Base-by-base conservation (phyloP, 1,140 invertebrate species). In the Tetragonula clypearis region DNA sequence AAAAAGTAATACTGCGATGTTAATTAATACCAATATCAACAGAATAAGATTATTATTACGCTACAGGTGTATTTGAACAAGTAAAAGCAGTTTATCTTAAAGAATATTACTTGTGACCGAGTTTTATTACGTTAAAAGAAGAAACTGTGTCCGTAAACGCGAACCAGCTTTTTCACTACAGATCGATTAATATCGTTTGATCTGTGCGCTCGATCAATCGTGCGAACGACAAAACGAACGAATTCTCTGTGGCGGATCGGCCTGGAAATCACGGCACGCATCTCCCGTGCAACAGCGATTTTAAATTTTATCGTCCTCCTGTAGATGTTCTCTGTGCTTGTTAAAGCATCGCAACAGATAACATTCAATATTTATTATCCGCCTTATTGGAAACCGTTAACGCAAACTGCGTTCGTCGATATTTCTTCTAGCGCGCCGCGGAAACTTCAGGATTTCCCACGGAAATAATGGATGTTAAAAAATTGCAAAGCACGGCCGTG, bases 341-440 rank as follows among this genome's bases (percentile, higher is more conserved):
- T 21, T 66, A 56, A 73, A 66, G 23, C 62, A 26, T 11, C 72
- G 53, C 60, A 11, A 56, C 30, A 41, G 60, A 82, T 82, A 82
- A 73, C 60, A 76, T 66, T 75, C 62, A 56, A 82, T 82, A 82
- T 82, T 82, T 82, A 82, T 82, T 56, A 66, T 66, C 53, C 60
- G 17, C 26, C 49, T 82, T 82, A 82, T 75, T 62, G 80, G 73
- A 82, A 82, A 82, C 71, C 60, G 80, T 82, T 82, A 76, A 82
- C 23, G 60, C 72, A 56, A 66, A 76, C 80, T n/a, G 53, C 73
- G 72, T 66, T 66, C 53, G 21, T 8, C 60, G 60, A 82, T 82
- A 82, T 81, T 81, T 81, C 80, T 82, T 82, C 21, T 19, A 8
- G 41, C 41, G 41, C 30, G 19, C 11, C 53, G 56, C 19, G 56